phyloP scores from a whole-genome alignment of 2,888 invertebrate species.

The Dyspetes luteomarginatus region DNA sequence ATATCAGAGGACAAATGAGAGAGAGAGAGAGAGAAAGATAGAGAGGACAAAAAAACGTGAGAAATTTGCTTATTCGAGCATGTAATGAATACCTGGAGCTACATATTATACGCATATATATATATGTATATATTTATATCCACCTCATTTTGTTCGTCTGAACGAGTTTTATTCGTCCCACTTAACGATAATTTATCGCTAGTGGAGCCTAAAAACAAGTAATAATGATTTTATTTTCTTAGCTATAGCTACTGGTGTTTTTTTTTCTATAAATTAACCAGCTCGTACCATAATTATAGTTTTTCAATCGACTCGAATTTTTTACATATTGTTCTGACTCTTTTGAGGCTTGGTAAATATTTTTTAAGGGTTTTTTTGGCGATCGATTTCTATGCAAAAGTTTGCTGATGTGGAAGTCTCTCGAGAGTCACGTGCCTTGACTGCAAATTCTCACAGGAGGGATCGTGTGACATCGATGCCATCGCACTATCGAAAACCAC shows the following conservation, averaged over 20 bases:
- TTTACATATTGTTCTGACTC: neutral
- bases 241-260: neutral
- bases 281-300: neutral
- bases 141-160: constrained; percentile 39
- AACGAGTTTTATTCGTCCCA: constrained; percentile 47
- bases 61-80: constrained; percentile 58
- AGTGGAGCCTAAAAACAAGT: constrained; percentile 40
- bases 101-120: neutral
- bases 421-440: constrained; percentile 42
- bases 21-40: neutral
- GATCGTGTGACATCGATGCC: constrained; percentile 41
- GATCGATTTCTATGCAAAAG: constrained; percentile 25
- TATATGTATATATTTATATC: constrained; percentile 13
- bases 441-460: constrained; percentile 29
- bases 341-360: neutral
- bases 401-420: constrained; percentile 16
- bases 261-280: constrained; percentile 9
- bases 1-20: no score
- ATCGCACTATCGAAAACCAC: constrained; percentile 56
- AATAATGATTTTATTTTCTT: constrained; percentile 20
- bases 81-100: constrained; percentile 50
- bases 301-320: neutral
- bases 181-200: constrained; percentile 50
- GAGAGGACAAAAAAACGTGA: constrained; percentile 35
- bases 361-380: neutral